Evolutionary conservation across 2,888 invertebrate species (phyloP), one percentile per base, ranked within the genome.

Genomic region (Hirtodrosophila trivittata): DNA sequence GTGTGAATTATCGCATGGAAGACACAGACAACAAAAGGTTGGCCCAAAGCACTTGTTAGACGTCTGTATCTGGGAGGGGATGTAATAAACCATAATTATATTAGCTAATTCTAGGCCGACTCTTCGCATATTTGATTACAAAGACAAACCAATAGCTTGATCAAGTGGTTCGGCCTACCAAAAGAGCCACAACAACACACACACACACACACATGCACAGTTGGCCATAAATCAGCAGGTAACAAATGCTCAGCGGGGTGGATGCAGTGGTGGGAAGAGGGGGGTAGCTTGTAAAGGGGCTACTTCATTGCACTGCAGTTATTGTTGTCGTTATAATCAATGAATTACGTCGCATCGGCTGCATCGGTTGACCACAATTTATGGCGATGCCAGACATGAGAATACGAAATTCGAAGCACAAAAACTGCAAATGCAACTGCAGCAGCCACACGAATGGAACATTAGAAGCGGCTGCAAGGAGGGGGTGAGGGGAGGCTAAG

Each of bases 291-390:
- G 3, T 21, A 14, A 30, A n/a, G 14, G 25, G 35, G 10, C 28
- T 42, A 54, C 52, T 51, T 13, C 45, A 73, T 58, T 66, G 72
- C 57, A 73, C 59, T 67, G 75, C 80, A 75, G 81, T 81, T 80
- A 80, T 78, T 78, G 82, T 82, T 68, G 81, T 82, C 82, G 85
- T 82, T 82, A 83, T 83, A 85, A 83, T 80, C 83, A 83, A 86
- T 85, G 86, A 83, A 83, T 86, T 77, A 83, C 83, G 81, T 83
- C 71, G 70, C 70, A 71, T 70, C 71, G 69, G 69, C 69, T 69
- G 80, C 82, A 85, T 82, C 78, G 86, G 83, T 76, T 83, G 83
- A 86, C 83, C 83, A 83, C 83, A 83, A 83, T 83, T 83, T 86
- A 83, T 83, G 75, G 85, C 73, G 75, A 69, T 71, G 85, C 55